Conservation (phyloP, 1,140 invertebrate genomes). For the Atta texana region DNA sequence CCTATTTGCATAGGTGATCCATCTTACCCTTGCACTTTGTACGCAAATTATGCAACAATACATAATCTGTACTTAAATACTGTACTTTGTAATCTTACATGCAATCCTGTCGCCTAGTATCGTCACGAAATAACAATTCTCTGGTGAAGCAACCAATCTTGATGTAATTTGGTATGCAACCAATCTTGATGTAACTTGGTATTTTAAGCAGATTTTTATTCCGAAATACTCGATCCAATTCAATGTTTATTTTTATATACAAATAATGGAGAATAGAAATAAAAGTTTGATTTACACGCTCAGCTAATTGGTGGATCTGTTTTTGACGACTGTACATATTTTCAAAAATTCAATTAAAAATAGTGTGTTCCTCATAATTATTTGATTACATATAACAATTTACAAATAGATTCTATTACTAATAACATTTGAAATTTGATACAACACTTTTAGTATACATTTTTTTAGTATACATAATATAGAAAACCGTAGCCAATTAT, state of each 20-base stretch:
- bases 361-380: not conserved
- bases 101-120: conserved; percentile 20
- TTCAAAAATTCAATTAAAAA: conserved; percentile 26
- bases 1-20: conserved; percentile 31
- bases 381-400: conserved; percentile 22
- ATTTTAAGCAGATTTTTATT: not conserved
- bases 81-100: conserved; percentile 36
- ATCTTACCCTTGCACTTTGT: conserved; percentile 51
- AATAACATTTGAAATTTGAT: conserved; percentile 16
- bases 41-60: conserved; percentile 42
- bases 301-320: conserved; percentile 2
- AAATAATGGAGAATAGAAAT: conserved; percentile 31
- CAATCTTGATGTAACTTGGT: not conserved
- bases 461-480: too few species aligned
- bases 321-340: not conserved
- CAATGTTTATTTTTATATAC: conserved; percentile 26
- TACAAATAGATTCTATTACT: not conserved
- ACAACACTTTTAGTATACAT: conserved; percentile 26
- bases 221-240: not conserved
- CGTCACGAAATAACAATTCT: not conserved
- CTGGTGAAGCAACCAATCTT: not conserved
- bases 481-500: conserved; percentile 29
- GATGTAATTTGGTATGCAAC: not conserved
- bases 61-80: conserved; percentile 21
- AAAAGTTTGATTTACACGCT: conserved; percentile 29